These are phyloP conservation scores for Gymnarchus niloticus DNA, from an alignment of 2,113 vertebrate species.

Conservation along the genomic window DNA sequence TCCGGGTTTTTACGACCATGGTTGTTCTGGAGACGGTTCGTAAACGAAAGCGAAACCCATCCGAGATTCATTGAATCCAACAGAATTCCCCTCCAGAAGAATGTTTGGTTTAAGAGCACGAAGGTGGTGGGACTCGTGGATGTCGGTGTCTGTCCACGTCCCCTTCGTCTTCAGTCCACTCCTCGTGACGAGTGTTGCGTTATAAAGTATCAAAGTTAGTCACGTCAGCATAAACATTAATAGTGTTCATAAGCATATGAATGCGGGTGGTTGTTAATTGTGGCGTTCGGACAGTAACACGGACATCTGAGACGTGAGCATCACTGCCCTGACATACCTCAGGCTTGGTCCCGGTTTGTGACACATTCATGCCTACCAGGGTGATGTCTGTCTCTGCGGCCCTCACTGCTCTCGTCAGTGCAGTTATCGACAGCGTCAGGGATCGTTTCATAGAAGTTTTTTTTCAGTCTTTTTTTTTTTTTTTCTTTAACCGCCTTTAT, in stretches of 20 bases:
- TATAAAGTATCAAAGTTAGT: neutral
- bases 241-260: neutral
- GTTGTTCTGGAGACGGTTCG: neutral
- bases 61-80: neutral
- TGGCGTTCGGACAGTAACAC: neutral
- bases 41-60: conserved; percentile 15
- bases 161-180: neutral
- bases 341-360: neutral
- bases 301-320: neutral
- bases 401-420: neutral
- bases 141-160: neutral
- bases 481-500: neutral
- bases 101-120: too few species aligned
- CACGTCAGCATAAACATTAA: neutral
- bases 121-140: neutral
- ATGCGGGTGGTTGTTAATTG: neutral
- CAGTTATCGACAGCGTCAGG: too few species aligned
- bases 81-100: neutral
- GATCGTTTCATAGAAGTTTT: neutral
- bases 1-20: conserved; percentile 8
- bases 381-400: neutral
- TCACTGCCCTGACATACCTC: neutral
- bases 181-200: neutral
- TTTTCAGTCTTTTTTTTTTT: neutral
- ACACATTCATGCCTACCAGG: too few species aligned